These are phyloP conservation scores for Cenopis cana DNA, from an alignment of 2,888 invertebrate species.

Conservation along the genomic window DNA sequence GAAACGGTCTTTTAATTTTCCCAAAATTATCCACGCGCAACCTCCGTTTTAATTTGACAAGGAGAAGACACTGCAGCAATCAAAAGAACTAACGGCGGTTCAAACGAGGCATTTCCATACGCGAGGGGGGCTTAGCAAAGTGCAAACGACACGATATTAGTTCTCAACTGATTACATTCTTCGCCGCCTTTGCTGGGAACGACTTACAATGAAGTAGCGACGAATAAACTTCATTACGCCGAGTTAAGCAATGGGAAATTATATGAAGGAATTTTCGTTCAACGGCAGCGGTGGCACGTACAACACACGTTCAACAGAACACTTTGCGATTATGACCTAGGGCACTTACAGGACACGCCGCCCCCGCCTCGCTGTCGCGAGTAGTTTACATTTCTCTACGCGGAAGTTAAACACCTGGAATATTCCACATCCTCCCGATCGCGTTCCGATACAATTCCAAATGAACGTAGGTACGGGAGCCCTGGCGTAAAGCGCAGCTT, in stretches of 20 bases:
- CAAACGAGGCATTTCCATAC: constrained; percentile 83
- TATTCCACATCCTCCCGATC: constrained; percentile 51
- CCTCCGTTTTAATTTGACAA: constrained; percentile 81
- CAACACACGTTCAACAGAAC: constrained; percentile 52
- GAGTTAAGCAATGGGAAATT: constrained; percentile 82
- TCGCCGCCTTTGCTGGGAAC: constrained; percentile 73
- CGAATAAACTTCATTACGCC: constrained; percentile 84
- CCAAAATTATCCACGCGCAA: constrained; percentile 75
- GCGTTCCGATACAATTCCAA: constrained; percentile 47
- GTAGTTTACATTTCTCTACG: constrained; percentile 59
- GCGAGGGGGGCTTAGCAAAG: constrained; percentile 75
- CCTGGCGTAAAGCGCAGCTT: constrained; percentile 56
- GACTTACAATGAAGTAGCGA: constrained; percentile 81
- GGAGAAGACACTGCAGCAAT: constrained; percentile 72
- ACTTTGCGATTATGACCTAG: constrained; percentile 71
- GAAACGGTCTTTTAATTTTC: constrained; percentile 80
- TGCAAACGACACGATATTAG: constrained; percentile 78
- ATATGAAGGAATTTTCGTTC: constrained; percentile 83
- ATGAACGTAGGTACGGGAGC: constrained; percentile 41
- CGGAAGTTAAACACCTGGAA: constrained; percentile 61
- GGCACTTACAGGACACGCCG: constrained; percentile 69
- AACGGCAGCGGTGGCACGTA: constrained; percentile 71
- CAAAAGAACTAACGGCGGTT: constrained; percentile 82
- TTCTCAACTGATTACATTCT: constrained; percentile 84
- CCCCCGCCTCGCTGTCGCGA: constrained; percentile 60